Conservation (phyloP, 2,797 vertebrate genomes). For the Bovichtus variegatus region DNA sequence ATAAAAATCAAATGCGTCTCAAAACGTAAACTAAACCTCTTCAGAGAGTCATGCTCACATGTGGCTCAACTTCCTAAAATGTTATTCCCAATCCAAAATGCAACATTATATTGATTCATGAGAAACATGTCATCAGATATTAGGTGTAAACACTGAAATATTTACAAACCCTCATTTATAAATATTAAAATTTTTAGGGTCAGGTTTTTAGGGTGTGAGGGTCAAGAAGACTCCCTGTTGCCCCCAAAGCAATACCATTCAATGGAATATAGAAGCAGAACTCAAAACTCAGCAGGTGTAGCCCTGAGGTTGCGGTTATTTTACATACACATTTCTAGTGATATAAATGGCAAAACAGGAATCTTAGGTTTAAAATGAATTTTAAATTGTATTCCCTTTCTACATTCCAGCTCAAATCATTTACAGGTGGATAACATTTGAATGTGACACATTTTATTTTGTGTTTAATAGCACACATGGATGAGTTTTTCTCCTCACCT, state of each 20-base stretch:
- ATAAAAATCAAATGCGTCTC: neutral
- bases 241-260: too few species aligned
- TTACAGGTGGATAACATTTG: constrained; percentile 29
- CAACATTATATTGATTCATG: neutral
- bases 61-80: neutral
- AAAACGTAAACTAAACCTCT: neutral
- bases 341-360: constrained; percentile 31
- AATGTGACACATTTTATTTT: constrained; percentile 41
- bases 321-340: constrained; percentile 16
- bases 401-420: constrained; percentile 34
- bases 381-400: constrained; percentile 24
- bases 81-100: neutral
- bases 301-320: neutral
- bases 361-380: constrained; percentile 50
- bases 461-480: neutral
- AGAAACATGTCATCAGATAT: neutral
- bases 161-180: neutral
- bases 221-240: neutral
- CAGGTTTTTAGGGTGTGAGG: neutral
- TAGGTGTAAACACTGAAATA: neutral
- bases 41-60: too few species aligned
- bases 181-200: neutral
- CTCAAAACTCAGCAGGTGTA: neutral
- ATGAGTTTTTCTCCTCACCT: constrained; percentile 6
- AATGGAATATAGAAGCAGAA: neutral